These are phyloP conservation scores for Teleopsis dalmanni DNA, from an alignment of 1,140 invertebrate species.

Conservation along the genomic window DNA sequence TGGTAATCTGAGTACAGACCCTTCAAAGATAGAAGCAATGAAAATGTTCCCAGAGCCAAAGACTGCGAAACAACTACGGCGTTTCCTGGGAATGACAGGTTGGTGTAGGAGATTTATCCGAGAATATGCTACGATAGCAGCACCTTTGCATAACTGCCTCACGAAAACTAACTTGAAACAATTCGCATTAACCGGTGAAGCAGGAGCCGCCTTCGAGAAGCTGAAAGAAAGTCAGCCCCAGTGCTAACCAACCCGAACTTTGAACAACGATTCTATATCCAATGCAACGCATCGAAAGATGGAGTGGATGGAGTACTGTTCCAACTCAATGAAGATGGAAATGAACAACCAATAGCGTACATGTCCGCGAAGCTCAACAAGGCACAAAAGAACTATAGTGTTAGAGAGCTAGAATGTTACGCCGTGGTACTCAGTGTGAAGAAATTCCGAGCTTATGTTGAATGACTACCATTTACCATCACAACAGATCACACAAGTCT, in stretches of 20 bases:
- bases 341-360: constrained; percentile 33
- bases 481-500: constrained; percentile 6
- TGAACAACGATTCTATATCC: constrained; percentile 25
- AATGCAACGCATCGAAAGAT: constrained; percentile 33
- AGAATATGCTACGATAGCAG: constrained; percentile 26
- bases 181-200: constrained; percentile 23
- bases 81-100: constrained; percentile 44
- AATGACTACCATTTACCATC: constrained; percentile 2
- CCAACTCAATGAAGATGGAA: constrained; percentile 22
- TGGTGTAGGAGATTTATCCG: constrained; percentile 31
- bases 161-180: no score
- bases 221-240: constrained; percentile 28
- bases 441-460: constrained; percentile 6
- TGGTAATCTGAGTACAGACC: constrained; percentile 37
- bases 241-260: constrained; percentile 35
- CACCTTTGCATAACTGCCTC: no score
- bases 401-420: constrained; percentile 10
- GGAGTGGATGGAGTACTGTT: constrained; percentile 35
- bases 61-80: constrained; percentile 33
- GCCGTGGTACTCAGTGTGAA: constrained; percentile 5
- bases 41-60: constrained; percentile 9
- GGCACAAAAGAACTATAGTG: constrained; percentile 11
- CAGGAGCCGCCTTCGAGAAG: constrained; percentile 25
- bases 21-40: constrained; percentile 18
- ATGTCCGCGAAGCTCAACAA: constrained; percentile 26